A percentile compares a stretch with the other conserved stretches of the same genome.
phyloP scores from a whole-genome alignment of 1,140 invertebrate genomes.

The Oncopodura yosiiana region DNA sequence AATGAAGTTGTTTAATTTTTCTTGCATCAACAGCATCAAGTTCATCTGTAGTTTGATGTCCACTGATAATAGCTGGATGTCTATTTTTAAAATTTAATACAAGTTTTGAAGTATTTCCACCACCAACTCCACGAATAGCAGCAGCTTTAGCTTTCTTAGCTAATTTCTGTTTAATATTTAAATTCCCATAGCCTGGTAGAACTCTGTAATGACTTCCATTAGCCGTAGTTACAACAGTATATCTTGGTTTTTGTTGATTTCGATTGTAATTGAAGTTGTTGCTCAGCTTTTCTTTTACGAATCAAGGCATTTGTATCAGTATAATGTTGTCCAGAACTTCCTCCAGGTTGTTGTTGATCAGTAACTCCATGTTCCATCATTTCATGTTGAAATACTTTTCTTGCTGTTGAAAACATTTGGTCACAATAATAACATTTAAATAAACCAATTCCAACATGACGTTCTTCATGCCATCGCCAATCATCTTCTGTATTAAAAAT shows the following conservation, averaged over 20 bases:
- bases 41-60: constrained; percentile 5
- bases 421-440: constrained; percentile 31
- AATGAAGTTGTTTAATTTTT: constrained; percentile 31
- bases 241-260: not conserved
- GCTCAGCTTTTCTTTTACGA: not conserved
- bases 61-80: constrained; percentile 10
- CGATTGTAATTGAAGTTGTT: not conserved
- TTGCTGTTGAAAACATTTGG: constrained; percentile 12
- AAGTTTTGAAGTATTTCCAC: too few species aligned
- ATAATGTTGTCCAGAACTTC: not conserved
- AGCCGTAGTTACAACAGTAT: constrained; percentile 10
- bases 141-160: not conserved
- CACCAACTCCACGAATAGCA: not conserved
- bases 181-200: not conserved
- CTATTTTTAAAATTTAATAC: not conserved
- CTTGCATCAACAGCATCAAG: constrained; percentile 13
- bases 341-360: not conserved
- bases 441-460: constrained; percentile 27
- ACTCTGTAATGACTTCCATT: constrained; percentile 14
- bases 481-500: constrained; percentile 16
- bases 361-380: constrained; percentile 16
- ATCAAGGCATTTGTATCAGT: not conserved
- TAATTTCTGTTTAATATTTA: constrained; percentile 1
- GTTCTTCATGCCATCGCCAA: constrained; percentile 29
- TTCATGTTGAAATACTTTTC: constrained; percentile 26